Percentiles rank a stretch among this genome's conserved stretches.
phyloP scores from a whole-genome alignment of 1,140 invertebrate species.

The Drosophila orena region DNA sequence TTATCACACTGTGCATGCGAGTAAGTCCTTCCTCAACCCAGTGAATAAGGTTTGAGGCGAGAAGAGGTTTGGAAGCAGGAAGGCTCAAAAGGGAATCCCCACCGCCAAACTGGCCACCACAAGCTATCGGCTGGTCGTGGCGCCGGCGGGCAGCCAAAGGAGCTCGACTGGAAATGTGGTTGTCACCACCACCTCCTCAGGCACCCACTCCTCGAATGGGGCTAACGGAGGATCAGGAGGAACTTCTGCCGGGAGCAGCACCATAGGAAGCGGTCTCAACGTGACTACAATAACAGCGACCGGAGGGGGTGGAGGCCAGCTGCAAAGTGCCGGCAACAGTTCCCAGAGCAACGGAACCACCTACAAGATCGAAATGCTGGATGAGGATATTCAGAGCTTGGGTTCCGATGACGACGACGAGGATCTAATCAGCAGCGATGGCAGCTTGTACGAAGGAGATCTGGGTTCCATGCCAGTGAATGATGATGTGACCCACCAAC shows the following conservation, averaged over 20 bases:
- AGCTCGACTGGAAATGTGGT: slow-evolving; percentile 51
- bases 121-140: slow-evolving; percentile 76
- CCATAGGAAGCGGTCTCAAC: slow-evolving; percentile 63
- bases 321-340: slow-evolving; percentile 42
- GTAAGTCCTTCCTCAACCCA: slow-evolving; percentile 10
- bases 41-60: slow-evolving; percentile 1
- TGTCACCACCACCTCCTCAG: slow-evolving; percentile 38
- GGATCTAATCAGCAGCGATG: slow-evolving; percentile 89
- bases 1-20: slow-evolving; percentile 52
- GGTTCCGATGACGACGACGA: slow-evolving; percentile 93
- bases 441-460: slow-evolving; percentile 91
- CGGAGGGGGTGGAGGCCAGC: slow-evolving; percentile 25
- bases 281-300: slow-evolving; percentile 82
- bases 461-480: slow-evolving; percentile 92
- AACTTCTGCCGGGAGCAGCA: slow-evolving; percentile 15
- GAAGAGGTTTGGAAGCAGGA: slow-evolving; percentile 8
- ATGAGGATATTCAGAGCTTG: slow-evolving; percentile 87
- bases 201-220: slow-evolving; percentile 30
- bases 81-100: not conserved
- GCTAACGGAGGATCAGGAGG: slow-evolving; percentile 5
- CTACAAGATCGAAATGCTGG: slow-evolving; percentile 86
- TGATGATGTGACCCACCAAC: slow-evolving; percentile 97
- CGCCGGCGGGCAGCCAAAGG: slow-evolving; percentile 64
- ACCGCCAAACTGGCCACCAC: slow-evolving; percentile 67
- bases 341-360: slow-evolving; percentile 71